These are phyloP conservation scores for Epicampocera succincta DNA, from an alignment of 2,888 invertebrate species.

Conservation along the genomic window DNA sequence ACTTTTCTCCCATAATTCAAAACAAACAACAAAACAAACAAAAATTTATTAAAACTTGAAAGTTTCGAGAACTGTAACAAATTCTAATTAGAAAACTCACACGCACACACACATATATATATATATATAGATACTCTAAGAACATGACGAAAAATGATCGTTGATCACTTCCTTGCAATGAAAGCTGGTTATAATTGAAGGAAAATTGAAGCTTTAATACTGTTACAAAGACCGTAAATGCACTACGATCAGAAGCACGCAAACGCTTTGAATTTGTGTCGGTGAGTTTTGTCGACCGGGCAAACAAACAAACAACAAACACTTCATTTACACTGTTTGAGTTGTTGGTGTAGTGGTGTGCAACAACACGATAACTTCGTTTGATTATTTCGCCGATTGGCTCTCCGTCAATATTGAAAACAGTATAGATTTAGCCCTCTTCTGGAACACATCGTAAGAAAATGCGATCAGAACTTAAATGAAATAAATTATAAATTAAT, in stretches of 20 bases:
- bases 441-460: conserved; percentile 62
- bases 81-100: background rate
- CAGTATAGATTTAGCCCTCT: conserved; percentile 69
- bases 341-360: conserved; percentile 30
- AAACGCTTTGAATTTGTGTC: background rate
- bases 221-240: background rate
- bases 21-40: too few species aligned
- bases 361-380: conserved; percentile 63
- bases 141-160: background rate
- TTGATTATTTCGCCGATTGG: conserved; percentile 43
- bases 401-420: conserved; percentile 57
- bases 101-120: conserved; percentile 6
- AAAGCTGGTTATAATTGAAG: conserved; percentile 24
- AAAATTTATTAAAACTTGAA: conserved; percentile 2
- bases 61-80: background rate
- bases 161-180: conserved; percentile 43
- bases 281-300: conserved; percentile 11
- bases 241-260: conserved; percentile 16
- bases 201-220: conserved; percentile 51
- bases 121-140: background rate
- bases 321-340: conserved; percentile 15
- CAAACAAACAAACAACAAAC: conserved; percentile 11
- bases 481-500: conserved; percentile 30
- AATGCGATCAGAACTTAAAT: conserved; percentile 41
- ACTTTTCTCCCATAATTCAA: background rate